phyloP scores from a whole-genome alignment of 2,797 vertebrate species.

The Hephaestus fuliginosus region DNA sequence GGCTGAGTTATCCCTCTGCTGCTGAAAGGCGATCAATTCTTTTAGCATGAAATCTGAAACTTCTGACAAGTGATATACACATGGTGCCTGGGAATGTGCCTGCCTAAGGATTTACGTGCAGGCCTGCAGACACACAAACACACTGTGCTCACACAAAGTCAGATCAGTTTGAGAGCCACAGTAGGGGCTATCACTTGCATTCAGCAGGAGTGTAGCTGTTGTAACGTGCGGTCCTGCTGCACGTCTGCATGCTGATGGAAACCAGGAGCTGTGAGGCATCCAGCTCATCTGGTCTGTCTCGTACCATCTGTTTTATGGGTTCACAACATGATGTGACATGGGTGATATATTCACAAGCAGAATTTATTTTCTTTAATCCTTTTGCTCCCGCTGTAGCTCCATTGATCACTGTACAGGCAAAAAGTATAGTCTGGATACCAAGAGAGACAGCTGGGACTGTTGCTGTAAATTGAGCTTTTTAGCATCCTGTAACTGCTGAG shows the following conservation, averaged over 20 bases:
- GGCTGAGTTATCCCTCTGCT: conserved; percentile 1
- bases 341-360: not conserved
- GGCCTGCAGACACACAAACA: conserved; percentile 25
- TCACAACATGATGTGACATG: conserved; percentile 5
- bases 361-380: not conserved
- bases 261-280: conserved; percentile 30
- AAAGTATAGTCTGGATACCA: not conserved
- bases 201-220: conserved; percentile 11
- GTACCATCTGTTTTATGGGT: conserved; percentile 4
- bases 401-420: conserved; percentile 4
- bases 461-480: conserved; percentile 26
- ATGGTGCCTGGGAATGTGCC: conserved; percentile 32
- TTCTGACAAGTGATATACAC: conserved; percentile 47
- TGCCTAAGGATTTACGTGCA: conserved; percentile 36
- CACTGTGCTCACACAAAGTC: conserved; percentile 16
- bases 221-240: conserved; percentile 16
- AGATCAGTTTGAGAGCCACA: conserved; percentile 15
- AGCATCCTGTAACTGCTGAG: conserved; percentile 6
- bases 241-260: conserved; percentile 34
- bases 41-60: conserved; percentile 52
- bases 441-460: not conserved
- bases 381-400: not conserved
- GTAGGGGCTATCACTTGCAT: not conserved
- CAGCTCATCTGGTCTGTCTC: conserved; percentile 31
- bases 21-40: conserved; percentile 39